A percentile compares a stretch with the other conserved stretches of the same genome.
phyloP scores from a whole-genome alignment of 2,797 vertebrate genomes.

The Cyprinella venusta region DNA sequence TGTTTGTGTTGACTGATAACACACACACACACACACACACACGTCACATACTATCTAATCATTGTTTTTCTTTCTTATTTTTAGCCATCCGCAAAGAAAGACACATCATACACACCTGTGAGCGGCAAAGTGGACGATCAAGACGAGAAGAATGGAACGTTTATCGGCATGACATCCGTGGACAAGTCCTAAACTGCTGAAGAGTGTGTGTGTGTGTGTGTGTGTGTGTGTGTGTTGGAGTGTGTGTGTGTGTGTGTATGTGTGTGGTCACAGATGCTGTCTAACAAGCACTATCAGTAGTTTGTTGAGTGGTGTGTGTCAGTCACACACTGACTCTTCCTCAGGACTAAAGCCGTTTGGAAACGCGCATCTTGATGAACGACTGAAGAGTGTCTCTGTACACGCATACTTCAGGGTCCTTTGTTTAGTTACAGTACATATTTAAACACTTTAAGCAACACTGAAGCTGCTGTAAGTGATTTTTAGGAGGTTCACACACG shows the following conservation, averaged over 20 bases:
- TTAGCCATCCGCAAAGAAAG: slow-evolving; percentile 49
- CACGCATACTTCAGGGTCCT: slow-evolving; percentile 13
- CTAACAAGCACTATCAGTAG: background rate
- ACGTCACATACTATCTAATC: background rate
- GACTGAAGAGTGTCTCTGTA: background rate
- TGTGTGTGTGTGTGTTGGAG: background rate
- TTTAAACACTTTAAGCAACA: background rate
- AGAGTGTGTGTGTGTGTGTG: background rate
- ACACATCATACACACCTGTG: slow-evolving; percentile 55
- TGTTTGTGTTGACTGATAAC: background rate
- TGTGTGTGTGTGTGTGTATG: background rate
- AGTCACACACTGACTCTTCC: slow-evolving; percentile 15
- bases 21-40: background rate
- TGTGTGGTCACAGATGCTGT: background rate
- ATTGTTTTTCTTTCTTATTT: slow-evolving; percentile 7
- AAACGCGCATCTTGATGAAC: background rate
- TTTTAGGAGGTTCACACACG: background rate
- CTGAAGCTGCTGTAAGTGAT: slow-evolving; percentile 12
- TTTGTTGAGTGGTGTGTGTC: slow-evolving; percentile 17
- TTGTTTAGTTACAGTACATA: background rate
- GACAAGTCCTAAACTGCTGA: slow-evolving; percentile 59
- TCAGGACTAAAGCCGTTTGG: slow-evolving; percentile 21
- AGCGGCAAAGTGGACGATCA: slow-evolving; percentile 56
- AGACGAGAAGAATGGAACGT: slow-evolving; percentile 57
- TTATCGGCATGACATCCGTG: slow-evolving; percentile 48